A percentile compares a stretch with the other conserved stretches of the same genome.
Evolutionary conservation across 1,140 invertebrate genomes (phyloP).

Genomic region (Platorchestia sp.): DNA sequence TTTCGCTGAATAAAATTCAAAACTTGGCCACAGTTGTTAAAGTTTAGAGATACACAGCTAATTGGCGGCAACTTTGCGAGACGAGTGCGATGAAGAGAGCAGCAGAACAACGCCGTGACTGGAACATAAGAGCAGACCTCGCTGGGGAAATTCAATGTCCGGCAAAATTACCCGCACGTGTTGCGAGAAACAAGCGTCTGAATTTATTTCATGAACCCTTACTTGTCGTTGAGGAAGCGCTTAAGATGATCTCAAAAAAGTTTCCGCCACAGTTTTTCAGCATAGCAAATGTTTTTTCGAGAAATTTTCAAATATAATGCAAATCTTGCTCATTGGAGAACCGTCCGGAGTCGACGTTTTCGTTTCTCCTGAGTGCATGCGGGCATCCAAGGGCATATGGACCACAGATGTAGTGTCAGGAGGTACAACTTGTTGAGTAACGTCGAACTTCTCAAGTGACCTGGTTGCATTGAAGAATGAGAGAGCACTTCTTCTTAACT

Average conservation of each 20-base stretch:
- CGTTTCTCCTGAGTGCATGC: background rate
- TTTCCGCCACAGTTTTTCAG: background rate
- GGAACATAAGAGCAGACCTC: background rate
- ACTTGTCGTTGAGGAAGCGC: too few species aligned
- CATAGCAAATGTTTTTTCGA: background rate
- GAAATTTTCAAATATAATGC: background rate
- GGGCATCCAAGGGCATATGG: background rate
- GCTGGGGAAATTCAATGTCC: too few species aligned
- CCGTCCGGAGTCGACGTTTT: too few species aligned
- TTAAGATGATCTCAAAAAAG: background rate
- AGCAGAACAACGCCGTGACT: background rate
- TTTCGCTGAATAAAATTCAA: background rate
- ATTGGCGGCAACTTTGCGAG: background rate
- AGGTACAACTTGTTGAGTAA: too few species aligned
- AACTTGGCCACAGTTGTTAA: background rate
- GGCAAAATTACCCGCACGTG: too few species aligned
- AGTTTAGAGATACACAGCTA: background rate
- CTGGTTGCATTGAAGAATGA: too few species aligned
- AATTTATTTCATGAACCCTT: too few species aligned
- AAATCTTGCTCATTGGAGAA: background rate
- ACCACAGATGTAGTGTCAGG: background rate
- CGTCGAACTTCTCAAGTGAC: too few species aligned
- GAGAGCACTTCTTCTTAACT: too few species aligned
- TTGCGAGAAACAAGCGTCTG: too few species aligned
- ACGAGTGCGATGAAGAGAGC: background rate